Percentiles rank a stretch among this genome's conserved stretches.
These are phyloP conservation scores for Myrmophylax atrothorax DNA, from an alignment of 2,113 vertebrate genomes.

Conservation along the genomic window DNA sequence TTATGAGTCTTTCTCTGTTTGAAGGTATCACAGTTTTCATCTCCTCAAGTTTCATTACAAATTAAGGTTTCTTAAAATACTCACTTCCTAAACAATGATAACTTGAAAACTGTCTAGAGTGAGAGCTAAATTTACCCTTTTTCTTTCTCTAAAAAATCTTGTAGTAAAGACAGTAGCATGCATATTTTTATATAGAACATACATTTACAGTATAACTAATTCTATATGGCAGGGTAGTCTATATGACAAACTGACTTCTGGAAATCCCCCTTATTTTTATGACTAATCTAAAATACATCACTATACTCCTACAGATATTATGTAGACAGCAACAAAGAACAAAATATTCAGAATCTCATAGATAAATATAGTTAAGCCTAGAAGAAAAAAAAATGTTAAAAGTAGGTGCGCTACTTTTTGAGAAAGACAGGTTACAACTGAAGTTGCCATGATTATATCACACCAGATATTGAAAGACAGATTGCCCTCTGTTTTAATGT, in stretches of 20 bases:
- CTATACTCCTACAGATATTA: not conserved
- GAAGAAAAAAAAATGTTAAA: not conserved
- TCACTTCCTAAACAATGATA: not conserved
- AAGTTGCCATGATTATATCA: not conserved
- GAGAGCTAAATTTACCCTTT: not conserved
- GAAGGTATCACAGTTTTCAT: not conserved
- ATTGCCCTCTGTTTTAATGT: not conserved
- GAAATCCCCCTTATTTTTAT: not conserved
- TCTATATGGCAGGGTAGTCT: not conserved
- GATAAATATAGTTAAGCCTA: not conserved
- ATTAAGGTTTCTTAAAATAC: not conserved
- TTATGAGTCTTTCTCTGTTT: not conserved
- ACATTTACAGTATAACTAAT: not conserved
- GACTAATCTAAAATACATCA: not conserved
- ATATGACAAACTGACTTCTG: not conserved
- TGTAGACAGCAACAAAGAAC: not conserved
- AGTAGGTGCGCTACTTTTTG: not conserved
- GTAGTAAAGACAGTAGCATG: not conserved
- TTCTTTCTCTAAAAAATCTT: not conserved
- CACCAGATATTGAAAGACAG: not conserved
- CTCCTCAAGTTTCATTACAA: not conserved
- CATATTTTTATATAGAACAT: not conserved
- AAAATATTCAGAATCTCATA: not conserved
- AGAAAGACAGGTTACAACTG: not conserved
- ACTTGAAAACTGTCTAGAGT: not conserved